A percentile compares a stretch with the other conserved stretches of the same genome.
phyloP scores from a whole-genome alignment of 2,113 vertebrate species.

The Plotosus lineatus region DNA sequence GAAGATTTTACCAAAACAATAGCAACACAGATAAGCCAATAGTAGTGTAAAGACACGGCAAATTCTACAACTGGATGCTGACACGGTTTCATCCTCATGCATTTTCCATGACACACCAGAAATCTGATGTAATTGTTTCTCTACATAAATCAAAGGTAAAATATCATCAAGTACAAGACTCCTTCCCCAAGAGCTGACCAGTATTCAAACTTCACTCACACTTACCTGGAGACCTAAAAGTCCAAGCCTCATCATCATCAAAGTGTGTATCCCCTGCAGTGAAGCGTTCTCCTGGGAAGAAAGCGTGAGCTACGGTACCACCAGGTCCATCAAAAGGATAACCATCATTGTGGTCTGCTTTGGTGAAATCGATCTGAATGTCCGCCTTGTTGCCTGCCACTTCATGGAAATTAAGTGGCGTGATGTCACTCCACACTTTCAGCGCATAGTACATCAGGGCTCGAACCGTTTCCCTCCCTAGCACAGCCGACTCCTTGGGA shows the following conservation, averaged over 20 bases:
- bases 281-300: constrained; percentile 88
- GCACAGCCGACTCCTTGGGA: constrained; percentile 80
- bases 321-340: constrained; percentile 96
- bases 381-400: constrained; percentile 88
- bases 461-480: constrained; percentile 89
- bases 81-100: neutral
- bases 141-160: neutral
- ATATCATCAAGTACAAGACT: neutral
- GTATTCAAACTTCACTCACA: neutral
- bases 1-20: neutral
- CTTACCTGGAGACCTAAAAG: constrained; percentile 90
- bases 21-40: neutral
- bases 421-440: constrained; percentile 96
- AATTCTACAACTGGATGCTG: neutral
- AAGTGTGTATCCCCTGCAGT: constrained; percentile 91
- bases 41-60: neutral
- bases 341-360: constrained; percentile 85
- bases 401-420: constrained; percentile 93
- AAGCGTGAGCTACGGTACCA: constrained; percentile 91
- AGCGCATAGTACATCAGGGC: constrained; percentile 95
- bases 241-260: constrained; percentile 93
- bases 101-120: neutral
- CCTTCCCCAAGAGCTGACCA: neutral
- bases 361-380: constrained; percentile 97
- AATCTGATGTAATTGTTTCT: neutral